These are phyloP conservation scores for Megalops cyprinoides DNA, from an alignment of 2,797 vertebrate genomes.

Conservation along the genomic window DNA sequence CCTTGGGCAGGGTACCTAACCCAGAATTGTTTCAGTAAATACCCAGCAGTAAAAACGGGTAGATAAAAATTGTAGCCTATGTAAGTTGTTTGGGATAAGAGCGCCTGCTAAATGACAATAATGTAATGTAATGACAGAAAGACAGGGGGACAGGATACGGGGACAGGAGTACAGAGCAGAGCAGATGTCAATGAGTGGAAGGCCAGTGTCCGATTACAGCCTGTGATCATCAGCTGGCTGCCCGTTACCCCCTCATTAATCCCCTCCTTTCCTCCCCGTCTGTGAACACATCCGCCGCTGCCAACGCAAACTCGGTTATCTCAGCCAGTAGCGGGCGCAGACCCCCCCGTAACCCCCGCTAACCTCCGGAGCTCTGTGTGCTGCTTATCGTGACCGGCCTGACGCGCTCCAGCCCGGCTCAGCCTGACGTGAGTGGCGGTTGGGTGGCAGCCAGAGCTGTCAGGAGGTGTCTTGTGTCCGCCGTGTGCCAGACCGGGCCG, in stretches of 20 bases:
- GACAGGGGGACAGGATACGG: too few relatives aligned
- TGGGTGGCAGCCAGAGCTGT: background rate
- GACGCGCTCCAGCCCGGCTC: background rate
- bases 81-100: too few relatives aligned
- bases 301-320: slow-evolving; percentile 20
- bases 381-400: background rate
- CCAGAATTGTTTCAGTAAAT: too few relatives aligned
- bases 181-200: background rate
- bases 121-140: too few relatives aligned
- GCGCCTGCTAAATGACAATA: too few relatives aligned
- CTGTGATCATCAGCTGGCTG: slow-evolving; percentile 9
- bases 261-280: background rate
- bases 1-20: too few relatives aligned
- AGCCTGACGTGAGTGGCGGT: background rate
- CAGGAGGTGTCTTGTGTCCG: background rate
- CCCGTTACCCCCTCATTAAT: slow-evolving; percentile 10
- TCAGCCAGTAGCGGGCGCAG: background rate
- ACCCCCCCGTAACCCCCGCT: background rate
- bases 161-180: background rate
- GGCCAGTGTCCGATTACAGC: background rate
- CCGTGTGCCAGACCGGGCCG: background rate
- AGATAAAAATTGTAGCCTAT: too few relatives aligned
- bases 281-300: slow-evolving; percentile 7
- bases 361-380: background rate
- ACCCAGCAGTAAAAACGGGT: too few relatives aligned